A percentile compares a stretch with the other conserved stretches of the same genome.
Conservation (phyloP, 2,797 vertebrate genomes). For the Sebastes wilsoni region DNA sequence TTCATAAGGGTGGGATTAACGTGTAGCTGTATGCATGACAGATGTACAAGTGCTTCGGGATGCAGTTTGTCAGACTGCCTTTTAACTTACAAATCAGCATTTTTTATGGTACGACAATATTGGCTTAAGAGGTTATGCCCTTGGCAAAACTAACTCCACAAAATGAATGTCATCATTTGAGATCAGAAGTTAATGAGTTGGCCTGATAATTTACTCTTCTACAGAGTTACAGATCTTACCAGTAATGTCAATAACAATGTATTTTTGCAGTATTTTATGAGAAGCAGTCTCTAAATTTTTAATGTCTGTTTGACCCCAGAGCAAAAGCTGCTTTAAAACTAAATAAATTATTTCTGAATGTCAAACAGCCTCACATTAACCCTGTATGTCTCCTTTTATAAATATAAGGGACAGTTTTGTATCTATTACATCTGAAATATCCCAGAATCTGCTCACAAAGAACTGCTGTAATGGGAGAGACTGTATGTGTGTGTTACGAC, state of each 20-base stretch:
- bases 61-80: neutral
- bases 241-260: neutral
- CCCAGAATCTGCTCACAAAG: constrained; percentile 20
- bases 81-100: neutral
- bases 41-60: constrained; percentile 16
- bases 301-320: neutral
- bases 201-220: neutral
- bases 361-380: neutral
- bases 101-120: neutral
- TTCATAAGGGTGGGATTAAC: constrained; percentile 52
- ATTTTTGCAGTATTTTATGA: neutral
- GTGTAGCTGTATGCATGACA: constrained; percentile 10
- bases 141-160: neutral
- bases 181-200: neutral
- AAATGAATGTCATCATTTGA: neutral
- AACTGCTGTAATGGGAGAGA: constrained; percentile 65
- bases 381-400: neutral
- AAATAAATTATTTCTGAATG: neutral
- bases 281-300: neutral
- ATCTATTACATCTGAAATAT: constrained; percentile 19
- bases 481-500: constrained; percentile 49
- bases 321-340: neutral
- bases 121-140: neutral
- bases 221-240: neutral
- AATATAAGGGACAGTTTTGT: neutral